Evolutionary conservation across 35 echinoderm and acorn worm genomes (phyloP), one percentile per base, ranked within the genome.

Genomic region (Diadema setosum): DNA sequence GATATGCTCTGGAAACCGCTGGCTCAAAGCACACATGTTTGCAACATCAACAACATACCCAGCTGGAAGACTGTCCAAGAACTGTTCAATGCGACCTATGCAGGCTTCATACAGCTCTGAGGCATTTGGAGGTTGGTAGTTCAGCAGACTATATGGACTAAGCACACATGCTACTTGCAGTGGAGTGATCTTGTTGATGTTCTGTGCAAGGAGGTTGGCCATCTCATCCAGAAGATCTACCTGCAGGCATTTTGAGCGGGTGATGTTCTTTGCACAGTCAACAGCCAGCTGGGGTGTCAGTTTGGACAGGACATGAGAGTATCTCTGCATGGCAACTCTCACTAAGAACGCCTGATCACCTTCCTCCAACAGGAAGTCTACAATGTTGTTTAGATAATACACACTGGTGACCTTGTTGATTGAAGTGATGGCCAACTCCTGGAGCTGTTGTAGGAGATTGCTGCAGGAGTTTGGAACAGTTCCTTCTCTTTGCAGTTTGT

Each of bases 41-140:
- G 96, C 90, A 33, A 99, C 73, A 39, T 91, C 85, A 15, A 99
- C 90, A 21, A 99, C 42, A 46, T 92, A 95, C 21, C 86, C 73
- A 3, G 89, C 39, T 4, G 89, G 81, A 27, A 91, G 82, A 6
- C 83, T 63, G 18, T 90, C 90, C 69, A 99, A 45, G 46, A 91
- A 95, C 5, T 89, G 92, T 9, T 87, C 40, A 25, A 94, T 73
- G 46, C 93, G 74, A 40, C 80, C 29, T 16, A 88, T 60, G 75
- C 96, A 99, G 7, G 86, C 86, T 14, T 70, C n/a, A 45, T 90
- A 92, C 36, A 99, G 91, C 4, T 63, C 35, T 26, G 59, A 81
- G 23, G 75, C 70, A 52, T 89, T 89, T 23, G 78, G 80, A 18
- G 96, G 93, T 39, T 87, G 82, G 75, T 94, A 95, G 81, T 91